phyloP scores from a whole-genome alignment of 2,888 invertebrate species.

The Drosophila limbata region DNA sequence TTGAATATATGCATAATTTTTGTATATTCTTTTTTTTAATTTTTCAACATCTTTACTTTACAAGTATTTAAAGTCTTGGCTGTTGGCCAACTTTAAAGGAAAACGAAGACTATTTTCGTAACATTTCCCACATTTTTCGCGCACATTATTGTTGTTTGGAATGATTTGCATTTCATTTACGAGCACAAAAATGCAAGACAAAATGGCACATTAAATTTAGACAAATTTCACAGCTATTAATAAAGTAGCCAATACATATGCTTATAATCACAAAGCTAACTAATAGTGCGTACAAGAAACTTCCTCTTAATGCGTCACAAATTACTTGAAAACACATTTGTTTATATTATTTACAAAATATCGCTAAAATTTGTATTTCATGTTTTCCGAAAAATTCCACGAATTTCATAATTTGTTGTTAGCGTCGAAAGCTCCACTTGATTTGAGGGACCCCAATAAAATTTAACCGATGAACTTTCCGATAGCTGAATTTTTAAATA shows the following conservation, averaged over 20 bases:
- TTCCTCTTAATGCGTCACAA: not conserved
- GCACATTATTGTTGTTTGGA: slow-evolving; percentile 5
- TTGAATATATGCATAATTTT: not conserved
- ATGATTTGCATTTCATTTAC: slow-evolving; percentile 25
- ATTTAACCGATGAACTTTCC: not conserved
- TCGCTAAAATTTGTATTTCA: not conserved
- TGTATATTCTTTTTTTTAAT: not conserved
- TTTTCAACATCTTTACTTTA: slow-evolving; percentile 38
- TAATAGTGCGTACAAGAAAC: not conserved
- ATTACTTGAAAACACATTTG: not conserved
- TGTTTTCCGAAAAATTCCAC: not conserved
- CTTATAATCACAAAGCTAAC: not conserved
- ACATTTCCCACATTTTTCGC: slow-evolving; percentile 50
- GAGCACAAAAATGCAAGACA: slow-evolving; percentile 21
- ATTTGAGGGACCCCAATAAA: not conserved
- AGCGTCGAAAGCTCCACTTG: too few relatives aligned
- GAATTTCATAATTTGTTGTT: not conserved
- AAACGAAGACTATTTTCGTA: slow-evolving; percentile 42
- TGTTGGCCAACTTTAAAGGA: slow-evolving; percentile 19
- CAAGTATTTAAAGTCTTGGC: slow-evolving; percentile 43
- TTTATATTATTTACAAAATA: not conserved
- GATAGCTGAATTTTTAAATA: not conserved
- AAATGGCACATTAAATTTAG: slow-evolving; percentile 44
- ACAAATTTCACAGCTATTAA: slow-evolving; percentile 7
- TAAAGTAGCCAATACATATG: not conserved